Evolutionary conservation across 2,113 vertebrate species (phyloP).

Genomic region (Tachysurus vachellii): DNA sequence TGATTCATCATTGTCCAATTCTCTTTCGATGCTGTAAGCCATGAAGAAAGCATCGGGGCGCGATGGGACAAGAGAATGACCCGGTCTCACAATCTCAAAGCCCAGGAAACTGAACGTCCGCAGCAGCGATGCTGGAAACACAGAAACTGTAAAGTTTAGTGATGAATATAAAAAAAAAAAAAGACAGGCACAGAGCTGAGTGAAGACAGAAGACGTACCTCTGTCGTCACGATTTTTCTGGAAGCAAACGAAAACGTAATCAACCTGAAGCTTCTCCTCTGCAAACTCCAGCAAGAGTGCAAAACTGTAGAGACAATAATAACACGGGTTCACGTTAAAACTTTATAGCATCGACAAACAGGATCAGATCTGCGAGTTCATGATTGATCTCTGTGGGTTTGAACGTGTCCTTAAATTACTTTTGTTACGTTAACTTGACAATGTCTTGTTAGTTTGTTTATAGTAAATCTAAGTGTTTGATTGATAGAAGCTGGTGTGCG

Average conservation of each 20-base stretch:
- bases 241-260: conserved; percentile 95
- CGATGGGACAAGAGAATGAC: conserved; percentile 96
- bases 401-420: neutral
- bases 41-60: conserved; percentile 99
- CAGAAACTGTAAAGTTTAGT: neutral
- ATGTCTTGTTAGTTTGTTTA: neutral
- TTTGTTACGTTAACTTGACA: neutral
- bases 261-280: conserved; percentile 89
- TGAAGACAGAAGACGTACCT: conserved; percentile 73
- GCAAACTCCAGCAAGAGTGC: conserved; percentile 93
- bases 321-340: neutral
- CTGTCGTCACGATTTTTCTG: conserved; percentile 93
- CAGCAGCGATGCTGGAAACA: conserved; percentile 83
- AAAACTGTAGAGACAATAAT: conserved; percentile 72
- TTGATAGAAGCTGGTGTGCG: neutral
- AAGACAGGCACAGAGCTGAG: neutral
- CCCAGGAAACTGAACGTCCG: conserved; percentile 98
- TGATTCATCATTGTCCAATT: conserved; percentile 89
- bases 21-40: conserved; percentile 96
- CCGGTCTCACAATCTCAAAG: conserved; percentile 99
- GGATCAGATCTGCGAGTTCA: neutral
- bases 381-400: neutral
- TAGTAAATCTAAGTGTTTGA: neutral
- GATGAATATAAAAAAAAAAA: neutral
- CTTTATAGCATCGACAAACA: neutral